A percentile compares a stretch with the other conserved stretches of the same genome.
These are phyloP conservation scores for Ornithoptera priamus DNA, from an alignment of 2,888 invertebrate genomes.

Conservation along the genomic window DNA sequence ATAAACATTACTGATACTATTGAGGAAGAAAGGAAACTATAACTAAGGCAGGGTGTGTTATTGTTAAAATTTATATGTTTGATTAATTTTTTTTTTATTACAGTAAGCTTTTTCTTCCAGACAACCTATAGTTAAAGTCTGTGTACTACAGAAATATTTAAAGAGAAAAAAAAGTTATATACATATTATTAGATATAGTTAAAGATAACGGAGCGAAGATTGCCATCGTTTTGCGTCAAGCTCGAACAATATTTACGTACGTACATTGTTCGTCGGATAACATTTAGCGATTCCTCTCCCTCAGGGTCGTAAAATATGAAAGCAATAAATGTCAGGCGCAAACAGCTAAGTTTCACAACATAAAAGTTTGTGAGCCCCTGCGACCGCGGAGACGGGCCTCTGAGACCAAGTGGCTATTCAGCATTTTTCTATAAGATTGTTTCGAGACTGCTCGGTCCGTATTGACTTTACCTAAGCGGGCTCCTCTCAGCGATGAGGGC, in stretches of 20 bases:
- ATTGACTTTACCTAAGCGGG: constrained; percentile 32
- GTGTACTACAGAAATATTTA: no score
- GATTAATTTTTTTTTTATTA: no score
- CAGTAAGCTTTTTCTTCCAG: no score
- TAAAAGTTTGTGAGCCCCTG: constrained; percentile 64
- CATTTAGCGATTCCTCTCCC: constrained; percentile 56
- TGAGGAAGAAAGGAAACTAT: no score
- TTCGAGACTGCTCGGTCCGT: constrained; percentile 35
- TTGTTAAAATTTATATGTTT: no score
- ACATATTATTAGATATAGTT: no score
- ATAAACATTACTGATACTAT: no score
- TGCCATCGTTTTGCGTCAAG: no score
- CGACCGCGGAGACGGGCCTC: constrained; percentile 46
- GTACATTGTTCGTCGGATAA: constrained; percentile 43
- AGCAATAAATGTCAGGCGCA: constrained; percentile 72
- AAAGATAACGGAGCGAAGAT: no score
- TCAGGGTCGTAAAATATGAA: constrained; percentile 67
- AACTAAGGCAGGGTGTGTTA: no score
- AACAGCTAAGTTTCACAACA: constrained; percentile 69
- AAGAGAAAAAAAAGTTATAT: no score
- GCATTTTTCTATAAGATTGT: constrained; percentile 57
- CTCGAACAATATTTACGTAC: neutral
- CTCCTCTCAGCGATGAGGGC: neutral
- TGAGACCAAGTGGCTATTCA: constrained; percentile 56
- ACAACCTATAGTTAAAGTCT: no score